Base-by-base conservation (phyloP, 1,140 invertebrate genomes). In the Hesperophylax magnus region DNA sequence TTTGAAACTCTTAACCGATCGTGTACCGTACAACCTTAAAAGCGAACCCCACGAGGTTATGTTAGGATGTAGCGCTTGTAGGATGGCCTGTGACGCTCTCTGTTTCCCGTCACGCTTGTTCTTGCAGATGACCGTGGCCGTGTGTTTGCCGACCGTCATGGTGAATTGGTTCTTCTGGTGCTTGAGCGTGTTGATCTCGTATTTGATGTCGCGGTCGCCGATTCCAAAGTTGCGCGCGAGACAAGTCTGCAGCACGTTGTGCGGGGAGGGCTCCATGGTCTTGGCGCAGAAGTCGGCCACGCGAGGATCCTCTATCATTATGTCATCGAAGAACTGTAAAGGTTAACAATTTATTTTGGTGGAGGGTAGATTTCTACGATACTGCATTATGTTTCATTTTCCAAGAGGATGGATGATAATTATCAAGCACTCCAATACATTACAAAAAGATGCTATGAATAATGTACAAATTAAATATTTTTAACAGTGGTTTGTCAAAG, bases 51-150 rank as follows among this genome's bases (percentile, higher is more conserved):
- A 99, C n/a, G 95, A 97, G 14, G 92, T 93, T 54, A 99, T 96
- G 86, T 99, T 96, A 1, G 97, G 97, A 91, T 98, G 97, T 31
- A 98, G 88, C 47, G 92, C 92, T 93, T 98, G 96, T 39, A 99
- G 87, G 84, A 99, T 97, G n/a, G 96, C 94, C 89, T 99, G 98
- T 17, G 97, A 97, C 14, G 98, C 98, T 84, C 96, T 90, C 87
- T 99, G 98, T 88, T 99, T 99, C n/a, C 98, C 98, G 85, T 98
- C 97, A 85, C 97, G 94, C 89, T 99, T 99, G 89, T 99, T 99
- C 86, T 97, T 96, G 88, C 97, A 98, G 9, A 94, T 91, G 20
- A 97, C 96, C n/a, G 93, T 94, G 6, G 95, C 96, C 17, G 93
- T 94, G 86, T 99, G 97, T 86, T 98, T 97, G 17, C 97, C 97